These are phyloP conservation scores for Mus minutoides DNA, from an alignment of 2,797 vertebrate species.

Conservation along the genomic window DNA sequence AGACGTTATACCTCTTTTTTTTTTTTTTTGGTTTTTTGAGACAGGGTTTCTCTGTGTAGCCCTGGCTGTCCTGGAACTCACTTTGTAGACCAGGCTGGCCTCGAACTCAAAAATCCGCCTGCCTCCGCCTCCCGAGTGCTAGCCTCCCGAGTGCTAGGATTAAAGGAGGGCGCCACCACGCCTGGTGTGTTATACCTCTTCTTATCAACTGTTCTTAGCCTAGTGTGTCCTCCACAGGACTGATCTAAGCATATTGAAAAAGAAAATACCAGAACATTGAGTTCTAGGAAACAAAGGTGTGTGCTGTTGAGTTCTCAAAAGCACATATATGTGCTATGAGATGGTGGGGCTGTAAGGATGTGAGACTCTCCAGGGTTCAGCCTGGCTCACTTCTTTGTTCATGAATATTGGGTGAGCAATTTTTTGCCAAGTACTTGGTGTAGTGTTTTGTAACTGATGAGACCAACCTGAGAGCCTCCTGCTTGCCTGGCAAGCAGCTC, in stretches of 20 bases:
- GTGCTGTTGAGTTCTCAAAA: conserved; percentile 15
- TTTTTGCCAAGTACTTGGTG: background rate
- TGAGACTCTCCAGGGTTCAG: background rate
- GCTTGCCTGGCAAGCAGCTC: background rate
- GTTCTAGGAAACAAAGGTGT: conserved; percentile 45
- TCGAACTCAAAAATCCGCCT: no score
- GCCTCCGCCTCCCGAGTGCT: no score
- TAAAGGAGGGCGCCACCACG: no score
- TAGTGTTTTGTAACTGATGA: background rate
- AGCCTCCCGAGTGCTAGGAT: no score
- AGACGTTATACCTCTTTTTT: background rate
- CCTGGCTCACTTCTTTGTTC: background rate
- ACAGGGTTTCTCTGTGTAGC: no score
- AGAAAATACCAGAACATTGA: background rate
- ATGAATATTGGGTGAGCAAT: background rate
- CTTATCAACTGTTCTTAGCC: background rate
- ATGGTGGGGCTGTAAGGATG: background rate
- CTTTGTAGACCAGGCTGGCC: no score
- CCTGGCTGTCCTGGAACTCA: no score
- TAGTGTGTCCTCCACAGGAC: background rate
- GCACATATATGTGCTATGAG: background rate
- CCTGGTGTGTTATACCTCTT: background rate
- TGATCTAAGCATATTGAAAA: background rate
- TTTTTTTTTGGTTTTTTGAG: no score
- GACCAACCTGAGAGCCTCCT: background rate